A percentile compares a stretch with the other conserved stretches of the same genome.
Evolutionary conservation across 2,888 invertebrate species (phyloP).

Genomic region (Auanema sp.): DNA sequence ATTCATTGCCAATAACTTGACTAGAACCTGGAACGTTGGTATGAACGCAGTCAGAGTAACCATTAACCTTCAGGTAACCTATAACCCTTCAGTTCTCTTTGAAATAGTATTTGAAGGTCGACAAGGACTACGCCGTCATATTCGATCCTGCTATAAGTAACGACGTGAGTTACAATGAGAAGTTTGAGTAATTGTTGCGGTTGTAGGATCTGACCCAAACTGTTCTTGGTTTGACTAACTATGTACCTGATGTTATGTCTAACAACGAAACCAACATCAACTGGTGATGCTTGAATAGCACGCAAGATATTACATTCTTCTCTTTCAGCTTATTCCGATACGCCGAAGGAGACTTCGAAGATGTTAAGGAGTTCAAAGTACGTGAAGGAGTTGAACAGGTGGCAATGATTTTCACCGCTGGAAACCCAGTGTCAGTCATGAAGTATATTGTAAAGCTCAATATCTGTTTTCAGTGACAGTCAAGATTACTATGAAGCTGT

Average conservation of each 20-base stretch:
- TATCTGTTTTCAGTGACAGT: slow-evolving; percentile 27
- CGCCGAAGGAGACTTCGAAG: slow-evolving; percentile 23
- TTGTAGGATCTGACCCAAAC: slow-evolving; percentile 22
- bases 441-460: background rate
- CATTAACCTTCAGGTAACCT: slow-evolving; percentile 44
- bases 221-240: slow-evolving; percentile 28
- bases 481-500: slow-evolving; percentile 45
- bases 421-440: slow-evolving; percentile 34
- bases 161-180: background rate
- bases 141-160: slow-evolving; percentile 16
- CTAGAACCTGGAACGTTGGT: slow-evolving; percentile 43
- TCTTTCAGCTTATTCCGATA: slow-evolving; percentile 45
- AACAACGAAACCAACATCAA: slow-evolving; percentile 43
- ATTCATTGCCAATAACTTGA: slow-evolving; percentile 41
- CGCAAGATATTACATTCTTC: background rate
- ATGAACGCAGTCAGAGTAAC: slow-evolving; percentile 37
- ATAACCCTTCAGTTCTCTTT: background rate
- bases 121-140: slow-evolving; percentile 28
- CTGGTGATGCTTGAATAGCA: slow-evolving; percentile 21
- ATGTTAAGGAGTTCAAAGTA: slow-evolving; percentile 8
- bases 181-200: background rate
- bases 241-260: slow-evolving; percentile 37
- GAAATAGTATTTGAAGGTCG: slow-evolving; percentile 4
- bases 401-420: slow-evolving; percentile 37
- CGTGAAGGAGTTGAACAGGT: slow-evolving; percentile 39